A percentile compares a stretch with the other conserved stretches of the same genome.
These are phyloP conservation scores for Athalia cordata DNA, from an alignment of 2,888 invertebrate species.

Conservation along the genomic window DNA sequence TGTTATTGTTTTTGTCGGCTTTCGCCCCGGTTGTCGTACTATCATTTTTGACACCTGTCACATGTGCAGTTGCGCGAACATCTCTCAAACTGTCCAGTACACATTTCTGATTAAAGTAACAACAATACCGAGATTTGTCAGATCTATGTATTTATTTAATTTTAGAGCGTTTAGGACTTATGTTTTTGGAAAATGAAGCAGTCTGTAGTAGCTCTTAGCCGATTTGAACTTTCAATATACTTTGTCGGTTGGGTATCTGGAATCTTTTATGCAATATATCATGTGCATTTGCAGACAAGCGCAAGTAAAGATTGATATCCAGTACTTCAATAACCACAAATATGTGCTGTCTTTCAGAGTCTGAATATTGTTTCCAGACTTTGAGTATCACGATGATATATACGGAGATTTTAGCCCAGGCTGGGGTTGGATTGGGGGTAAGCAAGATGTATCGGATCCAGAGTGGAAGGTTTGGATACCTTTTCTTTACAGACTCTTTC, in stretches of 20 bases:
- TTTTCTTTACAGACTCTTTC: constrained; percentile 75
- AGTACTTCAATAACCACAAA: neutral
- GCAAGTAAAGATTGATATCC: neutral
- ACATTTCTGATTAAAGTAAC: too few species aligned
- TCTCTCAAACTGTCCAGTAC: too few species aligned
- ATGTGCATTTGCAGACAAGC: neutral
- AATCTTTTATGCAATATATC: constrained; percentile 34
- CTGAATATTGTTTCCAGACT: constrained; percentile 65
- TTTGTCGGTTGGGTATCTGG: constrained; percentile 27
- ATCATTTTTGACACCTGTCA: too few species aligned
- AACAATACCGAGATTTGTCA: too few species aligned
- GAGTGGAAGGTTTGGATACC: constrained; percentile 83
- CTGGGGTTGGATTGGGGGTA: constrained; percentile 76
- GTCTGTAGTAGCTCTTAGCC: too few species aligned
- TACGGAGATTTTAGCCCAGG: constrained; percentile 77
- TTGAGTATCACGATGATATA: constrained; percentile 69
- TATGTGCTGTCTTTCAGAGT: constrained; percentile 1
- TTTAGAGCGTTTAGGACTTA: too few species aligned
- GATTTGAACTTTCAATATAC: neutral
- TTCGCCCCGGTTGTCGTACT: too few species aligned
- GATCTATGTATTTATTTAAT: too few species aligned
- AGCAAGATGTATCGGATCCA: constrained; percentile 81
- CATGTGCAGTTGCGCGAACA: too few species aligned
- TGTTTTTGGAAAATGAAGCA: too few species aligned
- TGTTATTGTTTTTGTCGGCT: too few species aligned